Evolutionary conservation across 2,797 vertebrate species (phyloP).

Genomic region (Yasuhikotakia modesta): DNA sequence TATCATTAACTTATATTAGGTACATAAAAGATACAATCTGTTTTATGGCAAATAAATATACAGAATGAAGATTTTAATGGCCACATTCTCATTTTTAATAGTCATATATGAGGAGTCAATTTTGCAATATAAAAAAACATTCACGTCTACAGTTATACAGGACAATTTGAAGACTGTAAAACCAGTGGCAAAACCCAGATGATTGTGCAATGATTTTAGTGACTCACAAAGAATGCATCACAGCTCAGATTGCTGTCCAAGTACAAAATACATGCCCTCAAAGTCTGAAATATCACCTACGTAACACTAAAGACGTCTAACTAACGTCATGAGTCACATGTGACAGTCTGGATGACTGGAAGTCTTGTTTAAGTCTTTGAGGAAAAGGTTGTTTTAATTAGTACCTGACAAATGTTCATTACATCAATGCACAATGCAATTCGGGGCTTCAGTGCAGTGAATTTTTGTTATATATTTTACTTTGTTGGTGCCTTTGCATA

Average conservation of each 20-base stretch:
- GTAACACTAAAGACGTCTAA: not conserved
- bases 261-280: not conserved
- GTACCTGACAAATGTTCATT: not conserved
- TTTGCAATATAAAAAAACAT: conserved; percentile 1
- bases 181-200: conserved; percentile 24
- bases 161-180: conserved; percentile 13
- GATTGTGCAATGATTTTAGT: conserved; percentile 10
- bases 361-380: not conserved
- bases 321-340: not conserved
- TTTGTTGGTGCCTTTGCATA: not conserved
- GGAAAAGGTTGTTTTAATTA: not conserved
- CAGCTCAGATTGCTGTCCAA: conserved; percentile 23
- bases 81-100: not conserved
- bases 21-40: not conserved
- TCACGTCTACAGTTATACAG: not conserved
- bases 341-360: not conserved
- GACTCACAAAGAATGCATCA: conserved; percentile 21
- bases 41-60: not conserved
- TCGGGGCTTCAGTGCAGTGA: no score
- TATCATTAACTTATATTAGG: not conserved
- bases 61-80: not conserved
- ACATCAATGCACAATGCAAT: not conserved
- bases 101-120: not conserved
- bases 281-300: not conserved
- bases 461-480: not conserved